Evolutionary conservation across 2,113 vertebrate genomes (phyloP).

Genomic region (Scomber colias): DNA sequence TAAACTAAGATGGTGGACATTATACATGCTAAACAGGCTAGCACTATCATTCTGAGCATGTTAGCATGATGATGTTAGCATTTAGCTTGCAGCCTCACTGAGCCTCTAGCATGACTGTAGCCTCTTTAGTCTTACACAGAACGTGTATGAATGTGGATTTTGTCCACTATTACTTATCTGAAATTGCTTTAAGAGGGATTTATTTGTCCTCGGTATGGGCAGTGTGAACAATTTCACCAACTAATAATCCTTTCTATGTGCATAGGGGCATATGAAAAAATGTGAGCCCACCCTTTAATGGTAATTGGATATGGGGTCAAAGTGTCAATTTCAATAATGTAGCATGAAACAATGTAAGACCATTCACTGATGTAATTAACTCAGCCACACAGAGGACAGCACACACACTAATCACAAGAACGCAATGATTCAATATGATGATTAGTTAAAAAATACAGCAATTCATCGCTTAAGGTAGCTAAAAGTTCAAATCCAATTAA

Average conservation of each 20-base stretch:
- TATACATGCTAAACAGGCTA: no score
- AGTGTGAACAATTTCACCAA: no score
- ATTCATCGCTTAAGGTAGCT: slow-evolving; percentile 36
- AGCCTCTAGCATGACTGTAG: neutral
- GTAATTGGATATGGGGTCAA: neutral
- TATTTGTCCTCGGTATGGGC: no score
- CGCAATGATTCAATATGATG: slow-evolving; percentile 1
- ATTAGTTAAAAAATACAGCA: slow-evolving; percentile 34
- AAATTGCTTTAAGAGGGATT: no score
- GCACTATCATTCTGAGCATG: no score
- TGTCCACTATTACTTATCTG: no score
- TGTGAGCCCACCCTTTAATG: neutral
- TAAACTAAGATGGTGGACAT: no score
- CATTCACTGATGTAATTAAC: slow-evolving; percentile 42
- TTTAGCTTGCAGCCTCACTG: neutral
- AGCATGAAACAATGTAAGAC: slow-evolving; percentile 32
- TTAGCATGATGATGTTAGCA: neutral
- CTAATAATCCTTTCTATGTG: no score
- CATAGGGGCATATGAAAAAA: no score
- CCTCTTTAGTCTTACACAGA: no score
- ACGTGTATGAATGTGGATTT: no score
- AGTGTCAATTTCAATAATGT: slow-evolving; percentile 40
- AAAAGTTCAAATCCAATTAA: slow-evolving; percentile 49
- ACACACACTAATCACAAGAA: neutral
- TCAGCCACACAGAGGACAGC: slow-evolving; percentile 33